Base-by-base conservation (phyloP, 2,888 invertebrate species). In the Agonopterix arenella region DNA sequence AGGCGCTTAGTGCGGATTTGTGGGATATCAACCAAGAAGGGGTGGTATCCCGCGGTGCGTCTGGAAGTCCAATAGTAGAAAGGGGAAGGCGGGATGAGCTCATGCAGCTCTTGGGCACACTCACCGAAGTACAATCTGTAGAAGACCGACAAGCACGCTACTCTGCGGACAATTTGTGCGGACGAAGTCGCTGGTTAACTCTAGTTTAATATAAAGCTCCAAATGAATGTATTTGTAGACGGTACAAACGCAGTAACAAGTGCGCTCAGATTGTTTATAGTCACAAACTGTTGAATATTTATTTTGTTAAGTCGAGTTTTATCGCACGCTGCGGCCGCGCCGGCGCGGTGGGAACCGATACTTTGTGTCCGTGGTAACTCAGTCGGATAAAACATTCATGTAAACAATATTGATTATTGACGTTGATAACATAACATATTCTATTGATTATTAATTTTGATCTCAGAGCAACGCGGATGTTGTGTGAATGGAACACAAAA, bases 231-330 rank as follows among this genome's bases (percentile, higher is more conserved):
- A 28, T 28, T 43, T 43, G 43, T 69, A 58, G 48, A 57, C 76
- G 43, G 51, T 76, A 76, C 73, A 0, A 13, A 49, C 51, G 53
- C 46, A 62, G 28, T 70, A 78, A 75, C 80, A 81, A 82, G 73
- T 71, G 76, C 66, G 68, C 68, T 60, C 68, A 57, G 73, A 74
- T 81, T 85, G 83, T 84, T 85, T 85, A 84, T 73, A 77, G 70
- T 73, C 62, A 7, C 28, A 76, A 77, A 76, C 76, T 77, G 81
- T 78, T 83, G 80, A 80, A 86, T 85, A 88, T 88, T 88, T 86
- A 86, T 86, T 88, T 86, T 85, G 78, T 82, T 84, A 80, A 67
- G 78, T 73, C 69, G 69, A 64, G 73, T 76, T 70, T 72, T 75
- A 81, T 85, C 80, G 80, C 80, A 81, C 83, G 83, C 73, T 75